phyloP scores from a whole-genome alignment of 2,113 vertebrate genomes.

The Rutilus rutilus region DNA sequence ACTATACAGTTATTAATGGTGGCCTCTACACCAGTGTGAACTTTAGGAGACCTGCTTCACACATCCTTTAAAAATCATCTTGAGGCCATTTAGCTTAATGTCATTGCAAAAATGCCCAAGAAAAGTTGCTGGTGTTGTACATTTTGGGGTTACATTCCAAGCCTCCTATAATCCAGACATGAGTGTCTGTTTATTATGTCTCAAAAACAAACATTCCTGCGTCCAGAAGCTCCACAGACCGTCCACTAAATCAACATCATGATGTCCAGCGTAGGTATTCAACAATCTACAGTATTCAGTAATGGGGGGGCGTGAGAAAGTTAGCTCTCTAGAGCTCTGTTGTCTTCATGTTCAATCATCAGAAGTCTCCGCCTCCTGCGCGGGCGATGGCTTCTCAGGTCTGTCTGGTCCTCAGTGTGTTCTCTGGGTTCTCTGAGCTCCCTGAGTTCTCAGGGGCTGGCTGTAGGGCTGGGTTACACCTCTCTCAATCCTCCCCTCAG shows the following conservation, averaged over 20 bases:
- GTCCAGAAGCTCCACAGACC: not conserved
- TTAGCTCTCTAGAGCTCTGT: not conserved
- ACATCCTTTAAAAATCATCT: not conserved
- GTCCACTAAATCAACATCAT: not conserved
- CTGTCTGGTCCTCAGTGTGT: slow-evolving; percentile 50
- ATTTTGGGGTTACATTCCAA: not conserved
- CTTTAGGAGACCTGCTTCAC: not conserved
- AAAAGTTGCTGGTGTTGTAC: not conserved
- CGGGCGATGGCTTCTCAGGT: slow-evolving; percentile 40
- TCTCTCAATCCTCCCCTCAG: slow-evolving; percentile 46
- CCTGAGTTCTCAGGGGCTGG: slow-evolving; percentile 62
- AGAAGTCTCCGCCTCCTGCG: slow-evolving; percentile 52
- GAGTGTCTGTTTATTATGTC: not conserved
- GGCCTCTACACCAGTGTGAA: not conserved
- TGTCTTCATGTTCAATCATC: slow-evolving; percentile 45
- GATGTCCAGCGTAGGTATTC: not conserved
- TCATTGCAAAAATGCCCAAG: not conserved
- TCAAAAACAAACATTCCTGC: not conserved
- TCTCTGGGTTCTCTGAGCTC: slow-evolving; percentile 41
- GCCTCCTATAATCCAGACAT: not conserved
- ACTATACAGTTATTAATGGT: too few relatives aligned
- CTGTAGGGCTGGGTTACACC: slow-evolving; percentile 61
- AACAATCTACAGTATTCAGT: slow-evolving; percentile 5
- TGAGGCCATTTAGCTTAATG: not conserved
- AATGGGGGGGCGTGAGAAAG: slow-evolving; percentile 9